These are phyloP conservation scores for Nothobranchius furzeri DNA, from an alignment of 2,113 vertebrate species.

Conservation along the genomic window DNA sequence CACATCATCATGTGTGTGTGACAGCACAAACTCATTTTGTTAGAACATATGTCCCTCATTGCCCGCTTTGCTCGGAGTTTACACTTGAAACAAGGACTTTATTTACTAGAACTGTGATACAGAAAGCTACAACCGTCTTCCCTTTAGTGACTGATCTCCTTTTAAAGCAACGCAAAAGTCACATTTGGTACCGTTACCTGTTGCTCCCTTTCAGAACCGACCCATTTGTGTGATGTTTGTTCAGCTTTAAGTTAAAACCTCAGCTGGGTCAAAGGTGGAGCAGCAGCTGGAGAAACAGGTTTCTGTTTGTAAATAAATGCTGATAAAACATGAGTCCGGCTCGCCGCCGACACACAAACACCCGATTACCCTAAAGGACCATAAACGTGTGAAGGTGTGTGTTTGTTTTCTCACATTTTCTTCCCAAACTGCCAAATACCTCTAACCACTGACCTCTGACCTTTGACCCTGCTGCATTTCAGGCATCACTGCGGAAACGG, in stretches of 20 bases:
- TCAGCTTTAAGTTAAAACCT: no score
- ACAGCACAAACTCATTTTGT: no score
- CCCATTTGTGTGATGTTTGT: no score
- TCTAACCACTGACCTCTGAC: constrained; percentile 31
- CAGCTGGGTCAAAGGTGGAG: no score
- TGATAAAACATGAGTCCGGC: constrained; percentile 1
- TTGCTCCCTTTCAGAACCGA: no score
- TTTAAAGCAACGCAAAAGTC: no score
- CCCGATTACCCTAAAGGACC: constrained; percentile 23
- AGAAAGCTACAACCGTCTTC: not conserved
- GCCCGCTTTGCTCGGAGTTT: not conserved
- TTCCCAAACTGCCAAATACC: constrained; percentile 41
- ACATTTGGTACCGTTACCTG: no score
- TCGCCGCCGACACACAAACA: constrained; percentile 38
- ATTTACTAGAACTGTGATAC: not conserved
- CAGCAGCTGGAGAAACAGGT: not conserved
- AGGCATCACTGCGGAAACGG: constrained; percentile 44
- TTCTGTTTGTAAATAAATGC: not conserved
- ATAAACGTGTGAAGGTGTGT: constrained; percentile 7
- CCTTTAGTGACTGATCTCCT: no score
- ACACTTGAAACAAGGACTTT: not conserved
- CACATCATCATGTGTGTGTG: no score
- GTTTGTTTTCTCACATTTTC: constrained; percentile 43
- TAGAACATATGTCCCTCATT: no score
- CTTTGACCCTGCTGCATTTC: constrained; percentile 44